These are phyloP conservation scores for Oceanodroma leucorhoa DNA, from an alignment of 2,797 vertebrate genomes.

Conservation along the genomic window DNA sequence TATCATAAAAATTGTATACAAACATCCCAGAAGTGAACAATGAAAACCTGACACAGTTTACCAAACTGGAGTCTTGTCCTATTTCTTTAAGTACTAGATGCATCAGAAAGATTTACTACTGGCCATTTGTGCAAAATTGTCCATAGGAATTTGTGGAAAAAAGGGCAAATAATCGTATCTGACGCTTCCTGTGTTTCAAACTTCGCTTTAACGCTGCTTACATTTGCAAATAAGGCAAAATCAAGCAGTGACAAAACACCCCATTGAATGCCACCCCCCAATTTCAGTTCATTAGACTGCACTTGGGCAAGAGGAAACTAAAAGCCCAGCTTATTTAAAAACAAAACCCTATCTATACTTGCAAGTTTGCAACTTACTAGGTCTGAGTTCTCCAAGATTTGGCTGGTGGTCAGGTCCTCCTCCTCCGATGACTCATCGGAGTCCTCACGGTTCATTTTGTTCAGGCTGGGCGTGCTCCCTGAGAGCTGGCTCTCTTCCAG, in stretches of 20 bases:
- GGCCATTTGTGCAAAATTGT: background rate
- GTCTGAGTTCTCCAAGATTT: slow-evolving; percentile 90
- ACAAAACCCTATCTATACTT: background rate
- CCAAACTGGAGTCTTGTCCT: background rate
- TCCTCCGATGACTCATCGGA: slow-evolving; percentile 96
- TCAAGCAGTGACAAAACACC: background rate
- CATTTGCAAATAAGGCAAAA: background rate
- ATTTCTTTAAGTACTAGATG: background rate
- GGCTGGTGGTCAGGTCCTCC: slow-evolving; percentile 92
- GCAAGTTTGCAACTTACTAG: slow-evolving; percentile 70
- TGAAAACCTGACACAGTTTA: background rate
- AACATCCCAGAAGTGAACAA: background rate
- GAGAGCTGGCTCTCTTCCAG: slow-evolving; percentile 94
- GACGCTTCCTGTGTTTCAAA: background rate
- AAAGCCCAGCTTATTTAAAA: background rate
- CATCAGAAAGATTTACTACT: background rate
- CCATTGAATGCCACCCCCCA: background rate
- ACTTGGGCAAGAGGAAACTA: background rate
- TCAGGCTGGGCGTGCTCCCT: slow-evolving; percentile 91
- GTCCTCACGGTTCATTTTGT: slow-evolving; percentile 87
- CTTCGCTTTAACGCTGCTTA: background rate
- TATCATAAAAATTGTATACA: background rate
- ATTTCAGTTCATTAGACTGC: background rate
- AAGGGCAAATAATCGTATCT: background rate
- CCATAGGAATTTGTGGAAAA: background rate